phyloP scores from a whole-genome alignment of 1,140 invertebrate genomes.

The Zaprionus lachaisei region DNA sequence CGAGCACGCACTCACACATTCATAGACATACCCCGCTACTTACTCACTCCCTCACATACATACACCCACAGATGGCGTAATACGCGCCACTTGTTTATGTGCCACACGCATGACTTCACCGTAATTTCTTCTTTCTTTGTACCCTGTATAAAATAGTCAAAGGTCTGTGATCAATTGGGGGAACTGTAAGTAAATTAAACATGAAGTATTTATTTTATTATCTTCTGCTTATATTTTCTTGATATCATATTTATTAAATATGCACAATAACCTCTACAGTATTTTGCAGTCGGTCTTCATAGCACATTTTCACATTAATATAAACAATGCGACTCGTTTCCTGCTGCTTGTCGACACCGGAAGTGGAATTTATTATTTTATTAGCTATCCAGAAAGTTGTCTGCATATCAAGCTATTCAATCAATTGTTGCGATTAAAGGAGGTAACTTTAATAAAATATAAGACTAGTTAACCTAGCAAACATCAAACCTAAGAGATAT shows the following conservation, averaged over 20 bases:
- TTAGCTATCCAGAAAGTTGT: slow-evolving; percentile 46
- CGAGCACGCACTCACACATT: slow-evolving; percentile 13
- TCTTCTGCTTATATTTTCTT: background rate
- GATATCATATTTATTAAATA: no score
- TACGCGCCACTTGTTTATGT: slow-evolving; percentile 72
- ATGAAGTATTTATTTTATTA: background rate
- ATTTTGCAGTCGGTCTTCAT: background rate
- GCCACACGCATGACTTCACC: slow-evolving; percentile 72
- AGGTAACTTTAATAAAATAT: no score
- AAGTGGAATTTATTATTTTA: slow-evolving; percentile 72
- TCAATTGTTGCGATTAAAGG: background rate
- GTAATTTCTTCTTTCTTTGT: slow-evolving; percentile 57
- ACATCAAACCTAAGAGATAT: background rate
- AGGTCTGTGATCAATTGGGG: background rate
- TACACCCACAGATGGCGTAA: slow-evolving; percentile 34
- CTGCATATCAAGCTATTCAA: slow-evolving; percentile 21
- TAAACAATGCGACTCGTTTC: slow-evolving; percentile 19
- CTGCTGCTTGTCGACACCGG: background rate
- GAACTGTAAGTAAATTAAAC: background rate
- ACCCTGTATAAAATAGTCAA: background rate
- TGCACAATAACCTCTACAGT: background rate
- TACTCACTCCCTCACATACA: slow-evolving; percentile 14
- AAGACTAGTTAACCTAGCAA: no score
- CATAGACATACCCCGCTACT: background rate
- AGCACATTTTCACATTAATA: slow-evolving; percentile 39